These are phyloP conservation scores for Campylomormyrus tamandua DNA, from an alignment of 2,113 vertebrate genomes.

Conservation along the genomic window DNA sequence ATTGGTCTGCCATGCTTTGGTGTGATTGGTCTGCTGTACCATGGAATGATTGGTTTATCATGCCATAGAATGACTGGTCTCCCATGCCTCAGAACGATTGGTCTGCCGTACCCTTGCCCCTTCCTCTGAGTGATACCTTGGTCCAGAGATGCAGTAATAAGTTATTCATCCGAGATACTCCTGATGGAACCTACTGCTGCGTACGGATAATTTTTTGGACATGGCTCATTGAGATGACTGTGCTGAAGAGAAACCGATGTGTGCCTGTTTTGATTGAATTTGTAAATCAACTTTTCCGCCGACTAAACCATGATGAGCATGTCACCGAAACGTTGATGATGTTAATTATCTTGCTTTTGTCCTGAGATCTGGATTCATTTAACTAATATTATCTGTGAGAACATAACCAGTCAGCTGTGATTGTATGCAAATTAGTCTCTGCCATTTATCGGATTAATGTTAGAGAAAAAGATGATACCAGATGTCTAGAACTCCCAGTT, in stretches of 20 bases:
- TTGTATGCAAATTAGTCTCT: neutral
- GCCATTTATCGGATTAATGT: neutral
- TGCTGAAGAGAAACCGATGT: neutral
- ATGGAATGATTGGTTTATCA: no score
- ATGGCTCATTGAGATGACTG: slow-evolving; percentile 1
- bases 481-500: neutral
- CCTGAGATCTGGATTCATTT: neutral
- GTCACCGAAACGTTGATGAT: neutral
- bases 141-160: neutral
- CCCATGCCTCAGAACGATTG: neutral
- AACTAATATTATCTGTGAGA: neutral
- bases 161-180: neutral
- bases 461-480: neutral
- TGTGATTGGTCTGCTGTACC: no score
- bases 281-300: neutral
- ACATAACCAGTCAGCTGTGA: neutral
- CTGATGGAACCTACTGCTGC: neutral
- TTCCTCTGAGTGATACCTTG: neutral
- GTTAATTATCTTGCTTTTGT: slow-evolving; percentile 15
- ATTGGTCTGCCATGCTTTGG: no score
- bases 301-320: neutral
- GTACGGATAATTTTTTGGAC: neutral
- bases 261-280: neutral
- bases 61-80: neutral
- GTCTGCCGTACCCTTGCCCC: neutral